phyloP scores from a whole-genome alignment of 2,888 invertebrate species.

The Fragum sueziense region DNA sequence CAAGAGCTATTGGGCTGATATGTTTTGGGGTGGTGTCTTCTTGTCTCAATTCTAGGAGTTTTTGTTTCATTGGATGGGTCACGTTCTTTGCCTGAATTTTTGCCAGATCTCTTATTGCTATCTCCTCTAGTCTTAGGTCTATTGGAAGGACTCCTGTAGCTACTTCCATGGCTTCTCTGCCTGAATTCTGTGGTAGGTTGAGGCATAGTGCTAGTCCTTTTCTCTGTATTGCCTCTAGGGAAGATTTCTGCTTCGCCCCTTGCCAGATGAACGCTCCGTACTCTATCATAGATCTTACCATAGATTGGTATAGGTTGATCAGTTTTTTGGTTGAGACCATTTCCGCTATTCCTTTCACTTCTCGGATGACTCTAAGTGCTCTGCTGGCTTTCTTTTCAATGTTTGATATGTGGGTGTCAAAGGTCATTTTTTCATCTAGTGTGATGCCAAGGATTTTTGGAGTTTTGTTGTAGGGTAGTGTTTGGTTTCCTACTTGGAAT shows the following conservation, averaged over 20 bases:
- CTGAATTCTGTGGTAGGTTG: conserved; percentile 6
- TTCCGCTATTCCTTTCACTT: conserved; percentile 28
- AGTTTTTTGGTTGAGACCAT: conserved; percentile 8
- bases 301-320: background rate
- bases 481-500: background rate
- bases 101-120: conserved; percentile 21
- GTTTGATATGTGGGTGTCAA: conserved; percentile 6
- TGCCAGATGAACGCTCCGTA: conserved; percentile 24
- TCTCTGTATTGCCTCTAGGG: conserved; percentile 19
- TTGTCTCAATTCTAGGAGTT: background rate
- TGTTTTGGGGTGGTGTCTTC: no score
- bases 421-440: conserved; percentile 18
- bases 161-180: conserved; percentile 30
- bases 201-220: conserved; percentile 30
- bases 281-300: conserved; percentile 12
- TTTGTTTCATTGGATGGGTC: background rate
- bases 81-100: conserved; percentile 13
- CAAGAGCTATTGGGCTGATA: background rate
- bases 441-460: conserved; percentile 21
- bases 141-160: conserved; percentile 15
- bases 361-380: conserved; percentile 26
- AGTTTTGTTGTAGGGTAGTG: conserved; percentile 1
- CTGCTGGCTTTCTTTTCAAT: conserved; percentile 19
- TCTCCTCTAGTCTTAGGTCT: conserved; percentile 19
- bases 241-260: background rate